Evolutionary conservation across 2,113 vertebrate species (phyloP), one percentile per base, ranked within the genome.

Genomic region (Ceyx cyanopectus): DNA sequence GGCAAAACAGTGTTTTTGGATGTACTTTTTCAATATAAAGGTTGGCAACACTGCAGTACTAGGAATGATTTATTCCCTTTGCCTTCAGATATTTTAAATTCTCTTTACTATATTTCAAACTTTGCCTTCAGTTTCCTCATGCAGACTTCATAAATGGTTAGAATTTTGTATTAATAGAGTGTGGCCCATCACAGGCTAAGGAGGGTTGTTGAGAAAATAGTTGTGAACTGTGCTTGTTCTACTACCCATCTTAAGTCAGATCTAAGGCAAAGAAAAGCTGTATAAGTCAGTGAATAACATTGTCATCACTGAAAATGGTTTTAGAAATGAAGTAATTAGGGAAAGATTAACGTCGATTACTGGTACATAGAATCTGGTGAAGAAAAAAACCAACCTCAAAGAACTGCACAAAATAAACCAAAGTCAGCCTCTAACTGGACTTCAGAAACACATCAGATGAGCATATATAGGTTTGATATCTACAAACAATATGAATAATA

Each of bases 41-140:
- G 4, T 54, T 94, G 43, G 72, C 22, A 87, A 34, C n/a, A 56
- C n/a, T 69, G 34, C 45, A 81, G 15, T 51, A n/a, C 12, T 58
- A 8, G 12, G 13, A 92, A 74, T 91, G n/a, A 69, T 83, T 85
- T 80, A 37, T 70, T 94, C 29, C 21, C 70, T 87, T 90, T 85
- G 40, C 54, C 24, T 92, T 86, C 3, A 6, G 62, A 4, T 89
- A 23, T 81, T 65, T 84, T 82, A 60, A 90, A 81, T 32, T 78
- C 16, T 70, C 22, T 83, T 61, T 56, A 41, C 34, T 45, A 6
- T 72, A 32, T 72, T 90, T 85, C 73, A 85, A 0, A 12, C 14
- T 92, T 58, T 90, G 32, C 34, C 56, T 88, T 86, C 27, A 21
- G 9, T 72, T 85, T 4, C 14, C 7, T 88, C 17, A 9, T 56